Evolutionary conservation across 2,113 vertebrate species (phyloP), one percentile per base, ranked within the genome.

Genomic region (Antennarius striatus): DNA sequence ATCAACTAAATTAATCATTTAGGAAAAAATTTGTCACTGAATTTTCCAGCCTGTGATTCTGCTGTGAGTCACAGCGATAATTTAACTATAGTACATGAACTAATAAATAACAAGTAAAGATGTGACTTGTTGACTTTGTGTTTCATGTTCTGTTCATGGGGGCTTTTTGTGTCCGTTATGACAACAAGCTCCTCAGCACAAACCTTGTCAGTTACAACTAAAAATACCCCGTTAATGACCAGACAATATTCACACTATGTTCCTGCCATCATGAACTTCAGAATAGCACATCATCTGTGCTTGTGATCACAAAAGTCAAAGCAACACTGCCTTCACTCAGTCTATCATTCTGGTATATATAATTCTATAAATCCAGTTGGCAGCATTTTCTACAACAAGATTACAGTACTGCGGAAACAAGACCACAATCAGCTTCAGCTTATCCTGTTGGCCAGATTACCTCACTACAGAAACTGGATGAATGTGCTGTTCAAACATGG

Each of bases 151-250:
- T 59, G 56, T 74, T 63, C 83, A 81, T 72, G 63, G 68, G 72
- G 42, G 54, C 48, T 62, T 80, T 73, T 73, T 69, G 69, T 76
- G 75, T 63, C 84, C 88, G 76, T 91, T 89, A 75, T 89, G 85
- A 85, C 85, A 89, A 88, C 88, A 85, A 77, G 79, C 74, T 75
- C 58, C 66, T 73, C 53, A 28, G 75, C 43, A 55, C 56, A 75
- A 61, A 81, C 36, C 54, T 16, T 3, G 40, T 77, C 75, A 62
- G 68, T 68, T 22, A 17, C 29, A 55, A 72, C 85, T 91, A 91
- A 88, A 88, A 86, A 91, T 91, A 91, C 55, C 47, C 71, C 2
- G 61, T 71, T 47, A 68, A 62, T 71, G 72, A 29, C 55, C 60
- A 52, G 56, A 30, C 40, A 64, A 84, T 45, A 61, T 52, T 56